Base-by-base conservation (phyloP, 2,888 invertebrate species). In the Patella pellucida region DNA sequence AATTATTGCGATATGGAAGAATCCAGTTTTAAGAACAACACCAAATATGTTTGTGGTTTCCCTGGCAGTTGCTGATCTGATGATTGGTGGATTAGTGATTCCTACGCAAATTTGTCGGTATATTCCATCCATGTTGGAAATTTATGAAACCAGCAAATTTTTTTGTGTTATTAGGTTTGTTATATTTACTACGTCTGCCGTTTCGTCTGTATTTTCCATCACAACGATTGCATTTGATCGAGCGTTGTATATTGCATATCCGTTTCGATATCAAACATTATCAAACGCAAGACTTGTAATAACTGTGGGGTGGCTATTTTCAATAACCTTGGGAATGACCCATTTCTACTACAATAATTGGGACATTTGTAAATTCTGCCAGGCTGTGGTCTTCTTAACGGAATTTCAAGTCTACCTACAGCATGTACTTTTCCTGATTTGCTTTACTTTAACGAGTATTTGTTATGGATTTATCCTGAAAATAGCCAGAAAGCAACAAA, bases 41-140 rank as follows among this genome's bases (percentile, higher is more conserved):
- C 76, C 81, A 19, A 81, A 79, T 70, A 75, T 79, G 72, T 81
- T 78, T 74, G 78, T 81, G n/a, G 77, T 74, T 0, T 77, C 78
- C 7, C 52, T 81, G 62, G 81, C 81, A 9, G 67, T 78, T 9
- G 76, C n/a, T n/a, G n/a, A n/a, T n/a, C n/a, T n/a, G n/a, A n/a
- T n/a, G n/a, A n/a, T n/a, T n/a, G n/a, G n/a, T n/a, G n/a, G n/a
- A n/a, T n/a, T n/a, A n/a, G n/a, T n/a, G n/a, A n/a, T n/a, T n/a
- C n/a, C n/a, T n/a, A n/a, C n/a, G n/a, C n/a, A n/a, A n/a, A n/a
- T n/a, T n/a, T n/a, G n/a, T n/a, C n/a, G n/a, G n/a, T n/a, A n/a
- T n/a, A n/a, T n/a, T n/a, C n/a, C n/a, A n/a, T n/a, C n/a, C n/a
- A n/a, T n/a, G n/a, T n/a, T n/a, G n/a, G n/a, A n/a, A n/a, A n/a